Evolutionary conservation across 2,113 vertebrate species (phyloP).

Genomic region (Pseudopodoces humilis): DNA sequence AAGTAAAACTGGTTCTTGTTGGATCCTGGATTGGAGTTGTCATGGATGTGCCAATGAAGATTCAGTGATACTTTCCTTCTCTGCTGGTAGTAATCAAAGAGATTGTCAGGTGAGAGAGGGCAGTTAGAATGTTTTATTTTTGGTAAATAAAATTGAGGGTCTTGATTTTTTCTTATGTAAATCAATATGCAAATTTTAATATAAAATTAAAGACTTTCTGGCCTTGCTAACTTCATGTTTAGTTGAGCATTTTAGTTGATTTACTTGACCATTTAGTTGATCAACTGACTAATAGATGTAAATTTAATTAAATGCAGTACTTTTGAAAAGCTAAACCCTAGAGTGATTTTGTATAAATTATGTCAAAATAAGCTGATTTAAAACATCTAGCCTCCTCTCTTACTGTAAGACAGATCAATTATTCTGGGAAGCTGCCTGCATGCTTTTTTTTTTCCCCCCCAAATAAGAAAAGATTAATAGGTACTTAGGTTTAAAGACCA

Average conservation of each 20-base stretch:
- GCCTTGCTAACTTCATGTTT: not conserved
- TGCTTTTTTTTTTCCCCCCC: not conserved
- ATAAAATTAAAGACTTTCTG: not conserved
- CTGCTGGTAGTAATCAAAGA: not conserved
- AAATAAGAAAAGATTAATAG: constrained; percentile 26
- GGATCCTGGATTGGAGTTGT: not conserved
- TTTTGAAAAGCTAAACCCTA: not conserved
- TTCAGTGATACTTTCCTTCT: not conserved
- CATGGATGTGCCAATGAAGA: not conserved
- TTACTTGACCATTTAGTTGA: constrained; percentile 44
- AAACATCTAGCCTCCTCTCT: not conserved
- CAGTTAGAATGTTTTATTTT: constrained; percentile 14
- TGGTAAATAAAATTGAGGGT: not conserved
- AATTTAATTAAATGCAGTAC: constrained; percentile 40
- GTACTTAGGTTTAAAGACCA: constrained; percentile 12
- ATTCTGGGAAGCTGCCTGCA: constrained; percentile 16
- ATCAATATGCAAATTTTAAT: constrained; percentile 42
- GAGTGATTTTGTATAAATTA: constrained; percentile 12
- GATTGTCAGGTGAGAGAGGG: not conserved
- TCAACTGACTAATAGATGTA: constrained; percentile 12
- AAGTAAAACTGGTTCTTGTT: not conserved
- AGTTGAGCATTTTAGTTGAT: constrained; percentile 29
- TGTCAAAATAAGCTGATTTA: constrained; percentile 51
- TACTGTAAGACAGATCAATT: constrained; percentile 36
- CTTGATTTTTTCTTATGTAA: not conserved